These are phyloP conservation scores for Lysandra bellargus DNA, from an alignment of 2,888 invertebrate genomes.

Conservation along the genomic window DNA sequence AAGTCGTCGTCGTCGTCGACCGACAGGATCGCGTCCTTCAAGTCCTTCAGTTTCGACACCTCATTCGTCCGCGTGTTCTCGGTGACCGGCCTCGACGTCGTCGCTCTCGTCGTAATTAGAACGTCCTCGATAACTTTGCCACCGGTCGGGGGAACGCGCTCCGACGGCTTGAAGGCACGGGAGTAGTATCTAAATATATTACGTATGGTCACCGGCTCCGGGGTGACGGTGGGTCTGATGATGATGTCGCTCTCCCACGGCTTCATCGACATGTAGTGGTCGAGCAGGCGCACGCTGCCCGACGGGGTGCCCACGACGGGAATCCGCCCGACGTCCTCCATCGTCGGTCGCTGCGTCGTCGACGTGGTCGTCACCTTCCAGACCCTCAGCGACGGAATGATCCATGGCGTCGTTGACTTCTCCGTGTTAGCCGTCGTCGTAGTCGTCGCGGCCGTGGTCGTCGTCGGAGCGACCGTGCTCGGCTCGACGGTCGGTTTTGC, in stretches of 20 bases:
- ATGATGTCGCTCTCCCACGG: constrained; percentile 70
- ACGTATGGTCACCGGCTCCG: constrained; percentile 61
- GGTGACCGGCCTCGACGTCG: constrained; percentile 52
- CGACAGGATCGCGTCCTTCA: constrained; percentile 70
- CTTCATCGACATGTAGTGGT: constrained; percentile 62
- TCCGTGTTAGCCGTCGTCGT: constrained; percentile 51
- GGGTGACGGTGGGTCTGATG: constrained; percentile 63
- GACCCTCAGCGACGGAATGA: constrained; percentile 74
- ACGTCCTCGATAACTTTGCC: constrained; percentile 64
- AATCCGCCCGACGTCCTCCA: constrained; percentile 56
- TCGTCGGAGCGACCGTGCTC: constrained; percentile 49
- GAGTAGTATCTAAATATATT: constrained; percentile 63
- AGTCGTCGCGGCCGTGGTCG: constrained; percentile 48
- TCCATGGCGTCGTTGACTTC: constrained; percentile 68
- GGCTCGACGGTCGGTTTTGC: constrained; percentile 51
- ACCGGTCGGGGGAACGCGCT: constrained; percentile 55
- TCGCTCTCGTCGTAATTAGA: constrained; percentile 63
- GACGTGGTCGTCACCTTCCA: constrained; percentile 64
- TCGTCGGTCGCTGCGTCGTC: constrained; percentile 58
- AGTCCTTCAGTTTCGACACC: constrained; percentile 59
- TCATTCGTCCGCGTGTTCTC: constrained; percentile 56
- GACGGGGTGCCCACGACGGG: constrained; percentile 59
- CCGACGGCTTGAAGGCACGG: constrained; percentile 53
- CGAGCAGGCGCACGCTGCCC: constrained; percentile 57
- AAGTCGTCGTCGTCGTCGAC: constrained; percentile 74